Evolutionary conservation across 2,113 vertebrate species (phyloP), one percentile per base, ranked within the genome.

Genomic region (Nesogale talazaci): DNA sequence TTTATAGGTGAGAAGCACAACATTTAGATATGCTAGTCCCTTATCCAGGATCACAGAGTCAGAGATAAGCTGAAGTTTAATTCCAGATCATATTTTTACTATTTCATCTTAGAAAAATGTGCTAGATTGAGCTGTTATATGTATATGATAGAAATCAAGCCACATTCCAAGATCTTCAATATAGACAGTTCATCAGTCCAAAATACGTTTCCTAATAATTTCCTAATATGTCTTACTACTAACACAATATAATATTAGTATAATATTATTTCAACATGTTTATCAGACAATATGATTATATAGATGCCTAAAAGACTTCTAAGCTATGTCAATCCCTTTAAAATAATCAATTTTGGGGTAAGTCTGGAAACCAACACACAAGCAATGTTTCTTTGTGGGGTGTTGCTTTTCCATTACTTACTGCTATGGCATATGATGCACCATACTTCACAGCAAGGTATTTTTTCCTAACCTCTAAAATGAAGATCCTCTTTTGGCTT

Each of bases 321-420:
- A 38, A 76, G 9, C 63, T 31, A n/a, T 9, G 22, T 15, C 20
- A 86, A 83, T 2, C 40, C 25, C n/a, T 63, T 75, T 17, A 57
- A 52, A 72, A 88, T 90, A 61, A 80, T 75, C 67, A 78, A 78
- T 76, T 38, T 67, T 76, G 52, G 22, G n/a, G 10, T 65, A 94
- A 57, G 38, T 52, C 1, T 2, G 23, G 63, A 79, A 11, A 74
- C 10, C 16, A 76, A 46, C 22, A 83, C 34, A 27, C 29, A 10
- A 52, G 8, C 12, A 86, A 8, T 59, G 42, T 83, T 65, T 1
- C 23, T 20, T 3, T 29, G 36, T 88, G 31, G 46, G 70, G 52
- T 52, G 14, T 78, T 52, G 36, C 16, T 36, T 63, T 52, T 88
- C 70, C 27, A 56, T 89, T 83, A 46, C 52, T 29, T 59, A 83